Base-by-base conservation (phyloP, 2,888 invertebrate genomes). In the Resseliella maxima region DNA sequence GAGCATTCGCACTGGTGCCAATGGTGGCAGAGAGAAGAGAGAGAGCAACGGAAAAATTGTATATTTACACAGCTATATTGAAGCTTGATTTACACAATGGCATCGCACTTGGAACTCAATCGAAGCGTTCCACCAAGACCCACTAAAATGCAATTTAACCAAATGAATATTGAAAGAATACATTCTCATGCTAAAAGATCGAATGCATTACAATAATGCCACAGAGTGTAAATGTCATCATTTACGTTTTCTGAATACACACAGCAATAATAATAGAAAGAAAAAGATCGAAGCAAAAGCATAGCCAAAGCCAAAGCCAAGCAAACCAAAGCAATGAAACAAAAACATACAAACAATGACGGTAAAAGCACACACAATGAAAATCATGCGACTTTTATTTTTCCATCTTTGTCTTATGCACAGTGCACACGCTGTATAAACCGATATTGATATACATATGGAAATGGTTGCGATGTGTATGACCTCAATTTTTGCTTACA, bases 401-500 rank as follows among this genome's bases (percentile, higher is more conserved):
- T n/a, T 12, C n/a, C n/a, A 24, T 38, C 36, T 36, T 38, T 21
- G 0, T 83, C 83, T 36, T 81, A 6, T 5, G 59, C 59, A 59
- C 12, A 31, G n/a, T 18, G 15, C n/a, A 72, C 2, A 18, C 15
- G 15, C 10, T 1, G 72, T 10, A 31, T 5, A 72, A 31, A 35
- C 18, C 72, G 72, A 72, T 72, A 72, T 72, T 35, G 72, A 72
- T 31, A 72, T 72, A 72, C 72, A 72, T 72, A 83, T 83, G 83
- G 83, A 83, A 83, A 83, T 83, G 83, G 21, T 38, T 36, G 83
- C 83, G 83, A 83, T 83, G 38, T 83, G 83, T 83, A 38, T 83
- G 83, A 83, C 83, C 83, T 83, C 83, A 83, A 83, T 83, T 38
- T 83, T 83, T 83, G 83, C 83, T 83, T 83, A 24, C 36, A 83